Conservation (phyloP, 2,113 vertebrate genomes). For the Todiramphus saurophagus region DNA sequence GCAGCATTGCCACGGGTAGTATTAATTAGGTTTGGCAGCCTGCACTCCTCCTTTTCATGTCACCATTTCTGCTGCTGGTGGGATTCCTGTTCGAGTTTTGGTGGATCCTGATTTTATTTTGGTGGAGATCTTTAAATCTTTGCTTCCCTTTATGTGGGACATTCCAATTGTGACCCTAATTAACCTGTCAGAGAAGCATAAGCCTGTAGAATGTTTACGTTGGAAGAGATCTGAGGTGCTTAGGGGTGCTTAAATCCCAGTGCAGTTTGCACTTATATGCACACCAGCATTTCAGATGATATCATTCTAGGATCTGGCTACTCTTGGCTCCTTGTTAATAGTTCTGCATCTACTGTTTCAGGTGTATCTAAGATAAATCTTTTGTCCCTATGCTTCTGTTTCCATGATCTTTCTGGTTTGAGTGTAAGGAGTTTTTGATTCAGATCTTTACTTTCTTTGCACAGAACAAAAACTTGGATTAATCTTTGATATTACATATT, state of each 20-base stretch:
- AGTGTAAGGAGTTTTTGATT: neutral
- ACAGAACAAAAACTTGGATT: neutral
- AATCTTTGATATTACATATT: neutral
- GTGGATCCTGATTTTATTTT: neutral
- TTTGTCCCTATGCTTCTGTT: neutral
- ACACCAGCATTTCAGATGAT: neutral
- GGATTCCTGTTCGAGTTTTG: neutral
- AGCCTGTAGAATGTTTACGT: neutral
- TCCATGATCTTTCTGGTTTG: neutral
- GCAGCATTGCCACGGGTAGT: neutral
- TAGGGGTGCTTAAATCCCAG: neutral
- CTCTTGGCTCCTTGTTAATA: neutral
- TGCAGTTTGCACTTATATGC: neutral
- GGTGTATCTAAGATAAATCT: neutral
- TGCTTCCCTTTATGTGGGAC: neutral
- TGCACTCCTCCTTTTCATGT: neutral
- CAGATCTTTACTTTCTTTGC: neutral
- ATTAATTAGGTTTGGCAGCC: neutral
- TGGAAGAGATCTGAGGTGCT: constrained; percentile 4
- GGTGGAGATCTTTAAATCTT: neutral
- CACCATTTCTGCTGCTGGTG: neutral
- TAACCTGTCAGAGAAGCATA: neutral
- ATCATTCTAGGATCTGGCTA: neutral
- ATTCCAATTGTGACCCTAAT: neutral
- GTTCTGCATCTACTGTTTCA: neutral